phyloP scores from a whole-genome alignment of 2,113 vertebrate genomes.

The Tetrax tetrax region DNA sequence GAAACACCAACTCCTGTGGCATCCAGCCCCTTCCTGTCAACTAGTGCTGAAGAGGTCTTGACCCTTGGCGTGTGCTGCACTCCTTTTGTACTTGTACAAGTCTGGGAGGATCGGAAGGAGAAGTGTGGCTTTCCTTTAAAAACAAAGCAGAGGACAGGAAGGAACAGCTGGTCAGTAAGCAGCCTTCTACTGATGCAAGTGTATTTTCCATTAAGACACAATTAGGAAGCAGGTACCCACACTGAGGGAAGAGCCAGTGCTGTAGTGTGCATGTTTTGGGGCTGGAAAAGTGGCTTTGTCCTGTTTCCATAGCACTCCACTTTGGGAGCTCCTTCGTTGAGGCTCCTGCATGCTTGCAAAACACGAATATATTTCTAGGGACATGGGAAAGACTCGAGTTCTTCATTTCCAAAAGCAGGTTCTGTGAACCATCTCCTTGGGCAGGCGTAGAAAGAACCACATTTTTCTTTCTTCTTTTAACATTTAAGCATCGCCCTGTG shows the following conservation, averaged over 20 bases:
- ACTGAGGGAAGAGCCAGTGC: not conserved
- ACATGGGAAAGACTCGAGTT: not conserved
- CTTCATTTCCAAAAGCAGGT: not conserved
- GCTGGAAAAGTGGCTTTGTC: not conserved
- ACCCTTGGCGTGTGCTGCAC: not conserved
- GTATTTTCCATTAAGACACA: constrained; percentile 9
- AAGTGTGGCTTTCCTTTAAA: not conserved
- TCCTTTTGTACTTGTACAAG: not conserved
- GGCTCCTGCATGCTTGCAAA: not conserved
- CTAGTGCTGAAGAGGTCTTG: not conserved
- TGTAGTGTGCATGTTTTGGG: not conserved
- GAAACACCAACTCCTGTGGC: not conserved
- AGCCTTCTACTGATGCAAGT: constrained; percentile 5
- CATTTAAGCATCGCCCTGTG: not conserved
- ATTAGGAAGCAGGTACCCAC: not conserved
- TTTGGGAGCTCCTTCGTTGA: not conserved
- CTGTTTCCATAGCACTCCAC: not conserved
- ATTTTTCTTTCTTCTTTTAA: not conserved
- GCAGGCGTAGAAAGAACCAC: not conserved
- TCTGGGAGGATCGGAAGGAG: constrained; percentile 4
- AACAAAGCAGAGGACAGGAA: constrained; percentile 36
- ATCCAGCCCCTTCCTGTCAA: not conserved
- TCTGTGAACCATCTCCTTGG: not conserved
- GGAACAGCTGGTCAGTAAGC: constrained; percentile 10
- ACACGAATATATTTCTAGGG: not conserved